These are phyloP conservation scores for Tokudaia tokunoshimensis DNA, from an alignment of 2,797 vertebrate genomes.

Conservation along the genomic window DNA sequence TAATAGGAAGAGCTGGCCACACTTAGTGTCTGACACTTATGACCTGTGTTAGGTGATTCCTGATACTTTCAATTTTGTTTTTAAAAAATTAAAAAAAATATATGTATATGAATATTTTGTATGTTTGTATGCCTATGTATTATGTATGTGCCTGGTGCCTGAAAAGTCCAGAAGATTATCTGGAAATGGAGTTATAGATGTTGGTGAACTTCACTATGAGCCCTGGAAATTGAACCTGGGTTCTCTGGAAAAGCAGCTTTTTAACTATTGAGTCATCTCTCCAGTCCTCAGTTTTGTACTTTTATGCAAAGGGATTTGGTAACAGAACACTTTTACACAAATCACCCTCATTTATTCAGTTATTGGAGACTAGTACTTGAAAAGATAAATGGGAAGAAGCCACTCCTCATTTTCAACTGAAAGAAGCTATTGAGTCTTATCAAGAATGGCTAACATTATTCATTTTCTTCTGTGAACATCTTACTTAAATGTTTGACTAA, in stretches of 20 bases:
- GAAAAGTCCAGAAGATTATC: neutral
- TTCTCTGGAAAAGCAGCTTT: neutral
- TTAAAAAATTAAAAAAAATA: neutral
- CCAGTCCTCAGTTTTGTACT: neutral
- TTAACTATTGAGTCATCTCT: neutral
- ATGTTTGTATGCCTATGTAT: neutral
- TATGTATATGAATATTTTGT: neutral
- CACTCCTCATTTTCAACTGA: no score
- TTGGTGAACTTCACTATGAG: neutral
- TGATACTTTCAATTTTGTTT: constrained; percentile 14
- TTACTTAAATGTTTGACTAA: constrained; percentile 93
- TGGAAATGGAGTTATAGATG: neutral
- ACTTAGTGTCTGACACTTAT: constrained; percentile 2
- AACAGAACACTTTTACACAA: neutral
- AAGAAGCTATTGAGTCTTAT: constrained; percentile 4
- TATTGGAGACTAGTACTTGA: constrained; percentile 35
- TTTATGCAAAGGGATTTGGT: neutral
- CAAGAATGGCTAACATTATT: constrained; percentile 71
- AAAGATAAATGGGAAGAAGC: neutral
- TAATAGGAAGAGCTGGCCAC: no score
- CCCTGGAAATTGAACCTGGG: neutral
- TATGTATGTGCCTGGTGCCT: neutral
- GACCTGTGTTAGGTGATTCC: neutral
- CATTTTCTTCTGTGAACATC: constrained; percentile 91
- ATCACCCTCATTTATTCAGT: neutral